These are phyloP conservation scores for Scaptomyza cyrtandrae DNA, from an alignment of 2,888 invertebrate genomes.

Conservation along the genomic window DNA sequence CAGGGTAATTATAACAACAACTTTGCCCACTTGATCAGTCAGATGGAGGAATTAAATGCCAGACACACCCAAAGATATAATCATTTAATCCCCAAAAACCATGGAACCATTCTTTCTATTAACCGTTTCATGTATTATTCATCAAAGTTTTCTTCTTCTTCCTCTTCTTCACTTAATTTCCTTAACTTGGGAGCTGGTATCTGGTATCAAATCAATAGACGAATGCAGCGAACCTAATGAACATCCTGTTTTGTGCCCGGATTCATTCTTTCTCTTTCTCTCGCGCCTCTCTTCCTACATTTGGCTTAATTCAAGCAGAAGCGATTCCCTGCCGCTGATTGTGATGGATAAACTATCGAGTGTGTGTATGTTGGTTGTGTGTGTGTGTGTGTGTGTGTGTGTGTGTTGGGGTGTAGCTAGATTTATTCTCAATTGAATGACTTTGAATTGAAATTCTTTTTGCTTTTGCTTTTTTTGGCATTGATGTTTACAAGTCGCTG, in stretches of 20 bases:
- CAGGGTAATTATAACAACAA: conserved; percentile 59
- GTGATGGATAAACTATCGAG: conserved; percentile 77
- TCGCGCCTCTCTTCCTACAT: conserved; percentile 22
- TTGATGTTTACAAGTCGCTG: conserved; percentile 45
- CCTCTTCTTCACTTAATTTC: conserved; percentile 42
- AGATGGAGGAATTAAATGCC: conserved; percentile 47
- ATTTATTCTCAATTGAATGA: conserved; percentile 64
- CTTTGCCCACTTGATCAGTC: conserved; percentile 23
- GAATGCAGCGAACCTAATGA: conserved; percentile 77
- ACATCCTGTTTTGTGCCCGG: conserved; percentile 65
- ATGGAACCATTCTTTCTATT: conserved; percentile 42
- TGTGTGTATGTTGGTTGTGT: background rate
- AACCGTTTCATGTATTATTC: conserved; percentile 74
- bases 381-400: background rate
- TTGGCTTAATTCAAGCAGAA: conserved; percentile 75
- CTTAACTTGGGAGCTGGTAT: conserved; percentile 5
- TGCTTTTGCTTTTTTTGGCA: conserved; percentile 58
- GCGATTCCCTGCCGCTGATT: conserved; percentile 73
- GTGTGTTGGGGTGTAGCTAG: conserved; percentile 7
- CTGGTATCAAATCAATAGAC: conserved; percentile 66
- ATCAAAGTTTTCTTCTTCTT: conserved; percentile 42
- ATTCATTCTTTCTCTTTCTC: conserved; percentile 9
- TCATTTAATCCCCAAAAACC: conserved; percentile 67
- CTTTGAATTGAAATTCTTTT: conserved; percentile 68
- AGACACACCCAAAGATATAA: conserved; percentile 47